These are phyloP conservation scores for Taenaris catops DNA, from an alignment of 2,888 invertebrate genomes.

Conservation along the genomic window DNA sequence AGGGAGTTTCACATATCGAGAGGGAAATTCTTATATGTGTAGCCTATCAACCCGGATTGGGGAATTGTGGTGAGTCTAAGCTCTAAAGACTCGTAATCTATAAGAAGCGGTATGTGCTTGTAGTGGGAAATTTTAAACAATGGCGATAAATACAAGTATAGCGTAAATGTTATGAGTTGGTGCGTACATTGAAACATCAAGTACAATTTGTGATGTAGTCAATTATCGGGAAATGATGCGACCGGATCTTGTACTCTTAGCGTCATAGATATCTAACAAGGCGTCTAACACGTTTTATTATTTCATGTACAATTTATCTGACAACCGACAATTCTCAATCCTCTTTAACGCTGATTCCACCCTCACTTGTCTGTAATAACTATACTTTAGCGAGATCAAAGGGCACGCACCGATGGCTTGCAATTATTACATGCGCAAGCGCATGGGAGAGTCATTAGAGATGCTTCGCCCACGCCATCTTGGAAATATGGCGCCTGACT, in stretches of 20 bases:
- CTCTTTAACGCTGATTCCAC: constrained; percentile 70
- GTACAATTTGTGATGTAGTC: not conserved
- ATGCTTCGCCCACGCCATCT: constrained; percentile 40
- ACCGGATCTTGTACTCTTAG: not conserved
- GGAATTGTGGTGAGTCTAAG: too few relatives aligned
- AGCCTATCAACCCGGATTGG: too few relatives aligned
- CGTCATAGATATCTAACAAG: constrained; percentile 40
- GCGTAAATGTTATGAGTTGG: too few relatives aligned
- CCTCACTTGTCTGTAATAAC: constrained; percentile 71
- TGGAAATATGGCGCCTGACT: constrained; percentile 54
- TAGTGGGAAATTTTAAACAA: too few relatives aligned
- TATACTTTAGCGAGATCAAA: constrained; percentile 69
- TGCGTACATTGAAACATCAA: too few relatives aligned
- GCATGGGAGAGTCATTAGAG: constrained; percentile 68
- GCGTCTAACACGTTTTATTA: constrained; percentile 53
- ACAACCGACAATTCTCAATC: constrained; percentile 48
- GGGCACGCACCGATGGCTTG: constrained; percentile 67
- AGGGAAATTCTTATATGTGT: too few relatives aligned
- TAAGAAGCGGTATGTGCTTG: too few relatives aligned
- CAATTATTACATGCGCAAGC: constrained; percentile 66
- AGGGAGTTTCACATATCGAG: too few relatives aligned
- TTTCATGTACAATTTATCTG: constrained; percentile 68
- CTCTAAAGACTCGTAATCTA: too few relatives aligned
- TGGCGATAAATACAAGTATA: too few relatives aligned
- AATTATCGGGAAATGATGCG: not conserved